Conservation (phyloP, 2,797 vertebrate genomes). For the Anas acuta region DNA sequence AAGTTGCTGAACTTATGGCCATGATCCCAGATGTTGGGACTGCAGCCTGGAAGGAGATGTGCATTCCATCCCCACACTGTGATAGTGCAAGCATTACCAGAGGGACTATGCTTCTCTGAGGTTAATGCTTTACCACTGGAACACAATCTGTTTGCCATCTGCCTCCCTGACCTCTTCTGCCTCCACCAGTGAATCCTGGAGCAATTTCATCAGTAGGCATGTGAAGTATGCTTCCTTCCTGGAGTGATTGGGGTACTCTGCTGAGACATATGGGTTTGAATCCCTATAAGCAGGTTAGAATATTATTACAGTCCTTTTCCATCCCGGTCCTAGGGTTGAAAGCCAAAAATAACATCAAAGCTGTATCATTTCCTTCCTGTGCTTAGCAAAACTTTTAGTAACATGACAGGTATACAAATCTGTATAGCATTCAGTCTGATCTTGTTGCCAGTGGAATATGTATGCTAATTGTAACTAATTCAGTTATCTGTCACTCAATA, state of each 20-base stretch:
- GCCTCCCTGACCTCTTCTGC: neutral
- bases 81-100: conserved; percentile 35
- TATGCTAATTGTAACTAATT: neutral
- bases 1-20: neutral
- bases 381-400: conserved; percentile 27
- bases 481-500: neutral
- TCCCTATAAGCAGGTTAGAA: conserved; percentile 44
- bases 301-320: conserved; percentile 41
- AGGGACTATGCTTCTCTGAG: conserved; percentile 35
- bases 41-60: conserved; percentile 20
- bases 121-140: conserved; percentile 25
- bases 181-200: conserved; percentile 8
- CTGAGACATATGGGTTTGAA: neutral
- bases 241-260: conserved; percentile 16
- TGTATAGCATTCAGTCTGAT: neutral
- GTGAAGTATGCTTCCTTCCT: conserved; percentile 28
- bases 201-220: conserved; percentile 52
- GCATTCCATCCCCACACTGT: conserved; percentile 26
- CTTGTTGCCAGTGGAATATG: neutral
- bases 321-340: neutral
- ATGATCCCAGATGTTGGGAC: conserved; percentile 34
- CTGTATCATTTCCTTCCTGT: conserved; percentile 30
- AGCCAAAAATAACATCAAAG: conserved; percentile 52
- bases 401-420: neutral
- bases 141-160: conserved; percentile 65